Percentiles rank a stretch among this genome's conserved stretches.
phyloP scores from a whole-genome alignment of 2,797 vertebrate species.

The Vireo griseus region DNA sequence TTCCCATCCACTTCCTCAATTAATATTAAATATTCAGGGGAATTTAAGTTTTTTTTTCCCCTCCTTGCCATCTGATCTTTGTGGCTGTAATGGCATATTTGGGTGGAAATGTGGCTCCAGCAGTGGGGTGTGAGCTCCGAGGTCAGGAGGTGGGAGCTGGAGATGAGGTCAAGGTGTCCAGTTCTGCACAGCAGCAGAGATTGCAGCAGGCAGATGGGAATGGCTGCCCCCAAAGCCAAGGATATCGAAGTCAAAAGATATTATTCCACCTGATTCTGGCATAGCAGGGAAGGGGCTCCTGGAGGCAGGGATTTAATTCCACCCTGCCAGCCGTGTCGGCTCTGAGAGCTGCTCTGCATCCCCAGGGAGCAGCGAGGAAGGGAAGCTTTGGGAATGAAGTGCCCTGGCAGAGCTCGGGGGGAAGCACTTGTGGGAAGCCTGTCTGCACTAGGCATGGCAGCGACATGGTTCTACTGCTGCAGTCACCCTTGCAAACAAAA shows the following conservation, averaged over 20 bases:
- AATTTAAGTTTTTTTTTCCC: neutral
- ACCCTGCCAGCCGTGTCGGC: rapidly evolving
- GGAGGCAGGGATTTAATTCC: neutral
- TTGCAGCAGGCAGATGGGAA: neutral
- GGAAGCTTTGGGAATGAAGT: neutral
- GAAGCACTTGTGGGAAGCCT: neutral
- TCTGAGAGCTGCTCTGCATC: neutral
- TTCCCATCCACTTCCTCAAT: constrained; percentile 35
- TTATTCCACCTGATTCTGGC: neutral
- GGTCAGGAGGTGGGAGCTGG: neutral
- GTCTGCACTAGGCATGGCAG: neutral
- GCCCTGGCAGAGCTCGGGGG: neutral
- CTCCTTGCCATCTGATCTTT: neutral
- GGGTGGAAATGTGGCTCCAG: neutral
- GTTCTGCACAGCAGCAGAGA: neutral
- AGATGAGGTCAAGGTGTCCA: neutral
- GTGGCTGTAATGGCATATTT: rapidly evolving
- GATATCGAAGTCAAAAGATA: neutral
- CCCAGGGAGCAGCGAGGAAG: neutral
- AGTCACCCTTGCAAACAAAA: neutral
- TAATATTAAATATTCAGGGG: constrained; percentile 41
- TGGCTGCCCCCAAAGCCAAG: neutral
- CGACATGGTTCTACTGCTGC: neutral
- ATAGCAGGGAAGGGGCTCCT: neutral
- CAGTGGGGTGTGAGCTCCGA: neutral